Evolutionary conservation across 2,113 vertebrate species (phyloP), one percentile per base, ranked within the genome.

Genomic region (Cyprinodon tularosa): DNA sequence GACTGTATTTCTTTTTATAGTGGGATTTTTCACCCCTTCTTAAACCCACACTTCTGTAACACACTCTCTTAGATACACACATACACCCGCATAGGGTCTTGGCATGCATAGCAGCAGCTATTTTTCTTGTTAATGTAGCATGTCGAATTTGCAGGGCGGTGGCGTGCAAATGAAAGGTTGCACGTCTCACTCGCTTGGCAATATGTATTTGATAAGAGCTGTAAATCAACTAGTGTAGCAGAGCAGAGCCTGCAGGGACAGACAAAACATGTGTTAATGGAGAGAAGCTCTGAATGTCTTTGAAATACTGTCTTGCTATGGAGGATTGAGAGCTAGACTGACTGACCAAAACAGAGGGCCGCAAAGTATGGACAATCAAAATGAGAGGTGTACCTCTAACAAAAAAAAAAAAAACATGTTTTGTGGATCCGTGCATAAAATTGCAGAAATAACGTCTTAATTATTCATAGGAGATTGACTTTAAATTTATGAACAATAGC

Each of bases 121-220:
- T 95, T 94, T 93, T 88, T 95, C 93, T 94, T 92, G 83, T 92
- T 95, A 94, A 95, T 95, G 93, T 95, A 92, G 86, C 86, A 84
- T 94, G 91, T 93, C 91, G 91, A 93, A 94, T 95, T 94, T 94
- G 91, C 89, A 89, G 92, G 90, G 91, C 79, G 88, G 93, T 86
- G 73, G 88, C 85, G 89, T 92, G 92, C 92, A 93, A 93, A 94
- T 94, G 93, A 94, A 95, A 95, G 94, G 93, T 93, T 95, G 94
- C 91, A 95, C 90, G 92, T 94, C 94, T 95, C 94, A 94, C 94
- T 95, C 91, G 88, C 89, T 92, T 93, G 91, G 93, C 91, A 94
- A 94, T 95, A 93, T 93, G 93, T 94, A 94, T 95, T 94, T 95
- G 94, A 95, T 95, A 93, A 92, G 91, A 80, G 87, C 93, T 88